Base-by-base conservation (phyloP, 1,140 invertebrate species). In the Leptinotarsa defecta region DNA sequence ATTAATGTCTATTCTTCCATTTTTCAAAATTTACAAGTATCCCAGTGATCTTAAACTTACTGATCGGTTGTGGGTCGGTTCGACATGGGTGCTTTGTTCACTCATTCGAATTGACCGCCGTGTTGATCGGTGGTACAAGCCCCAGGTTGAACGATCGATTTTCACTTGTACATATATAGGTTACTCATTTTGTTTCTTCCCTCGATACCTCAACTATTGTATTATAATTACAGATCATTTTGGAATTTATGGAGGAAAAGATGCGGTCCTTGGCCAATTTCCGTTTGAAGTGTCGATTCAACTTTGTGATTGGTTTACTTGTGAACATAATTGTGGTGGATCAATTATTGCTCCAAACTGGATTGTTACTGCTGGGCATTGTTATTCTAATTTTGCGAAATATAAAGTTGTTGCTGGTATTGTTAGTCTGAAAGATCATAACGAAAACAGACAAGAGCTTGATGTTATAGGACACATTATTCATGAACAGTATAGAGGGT, bases 351-450 rank as follows among this genome's bases (percentile, higher is more conserved):
- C 82, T 61, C 72, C 77, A 15, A 20, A 82, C 49, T 89, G 86
- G 86, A 78, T 90, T 24, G 0, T 91, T 0, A 89, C 88, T 8
- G 89, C 90, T 48, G 89, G 82, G 43, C 90, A 91, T 77, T 91
- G 88, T 72, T 79, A 22, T 17, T 85, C 3, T 24, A 48, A 0
- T 84, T 11, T 1, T 4, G 6, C 15, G n/a, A 63, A 22, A n/a
- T 73, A 80, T 34, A 76, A 70, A 52, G 81, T 84, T 48, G 79
- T 84, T 13, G 86, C 86, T 65, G 87, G 87, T n/a, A 85, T 87
- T 63, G 81, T 84, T 57, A 76, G 81, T 34, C 77, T 86, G 49
- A 70, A 78, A 24, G 71, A 78, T 13, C 68, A 77, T 0, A 68
- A 77, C 24, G 64, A 48, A 13, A 65, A 78, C 0, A 88, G 89